These are phyloP conservation scores for Epinotia demarniana DNA, from an alignment of 2,888 invertebrate genomes.

Conservation along the genomic window DNA sequence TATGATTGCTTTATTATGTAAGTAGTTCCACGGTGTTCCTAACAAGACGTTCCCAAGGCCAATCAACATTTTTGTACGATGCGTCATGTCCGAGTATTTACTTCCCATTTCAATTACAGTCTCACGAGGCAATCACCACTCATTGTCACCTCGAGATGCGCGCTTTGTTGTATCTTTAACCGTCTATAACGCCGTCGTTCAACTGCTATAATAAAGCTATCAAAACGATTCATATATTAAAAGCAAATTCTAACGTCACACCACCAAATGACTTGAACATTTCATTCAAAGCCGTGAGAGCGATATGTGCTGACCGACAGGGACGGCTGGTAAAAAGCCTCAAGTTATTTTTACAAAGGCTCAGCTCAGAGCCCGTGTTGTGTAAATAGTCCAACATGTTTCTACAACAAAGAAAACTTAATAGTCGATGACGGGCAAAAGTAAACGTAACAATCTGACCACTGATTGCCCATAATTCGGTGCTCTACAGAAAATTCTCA, in stretches of 20 bases:
- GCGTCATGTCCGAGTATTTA: slow-evolving; percentile 71
- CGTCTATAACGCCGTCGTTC: slow-evolving; percentile 74
- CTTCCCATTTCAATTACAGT: slow-evolving; percentile 78
- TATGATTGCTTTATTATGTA: slow-evolving; percentile 20
- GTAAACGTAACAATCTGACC: slow-evolving; percentile 80
- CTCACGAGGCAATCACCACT: slow-evolving; percentile 78
- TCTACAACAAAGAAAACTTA: slow-evolving; percentile 84
- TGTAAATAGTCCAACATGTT: slow-evolving; percentile 84
- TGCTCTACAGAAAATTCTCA: slow-evolving; percentile 51
- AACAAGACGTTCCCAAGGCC: slow-evolving; percentile 58
- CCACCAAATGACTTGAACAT: slow-evolving; percentile 78
- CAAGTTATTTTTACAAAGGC: slow-evolving; percentile 77
- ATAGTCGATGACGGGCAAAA: slow-evolving; percentile 83
- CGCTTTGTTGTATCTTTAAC: slow-evolving; percentile 71
- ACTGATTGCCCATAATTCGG: slow-evolving; percentile 80
- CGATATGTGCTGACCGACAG: slow-evolving; percentile 74
- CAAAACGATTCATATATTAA: slow-evolving; percentile 75
- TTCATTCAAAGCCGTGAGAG: slow-evolving; percentile 81
- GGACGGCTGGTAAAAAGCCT: slow-evolving; percentile 69
- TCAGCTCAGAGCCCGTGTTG: slow-evolving; percentile 78
- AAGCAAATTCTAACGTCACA: slow-evolving; percentile 81
- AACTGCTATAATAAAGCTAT: slow-evolving; percentile 77
- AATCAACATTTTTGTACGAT: slow-evolving; percentile 72
- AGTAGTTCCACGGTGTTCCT: slow-evolving; percentile 26
- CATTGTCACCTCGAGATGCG: slow-evolving; percentile 77